Conservation (phyloP, 2,888 invertebrate species). For the Andrena camellia region DNA sequence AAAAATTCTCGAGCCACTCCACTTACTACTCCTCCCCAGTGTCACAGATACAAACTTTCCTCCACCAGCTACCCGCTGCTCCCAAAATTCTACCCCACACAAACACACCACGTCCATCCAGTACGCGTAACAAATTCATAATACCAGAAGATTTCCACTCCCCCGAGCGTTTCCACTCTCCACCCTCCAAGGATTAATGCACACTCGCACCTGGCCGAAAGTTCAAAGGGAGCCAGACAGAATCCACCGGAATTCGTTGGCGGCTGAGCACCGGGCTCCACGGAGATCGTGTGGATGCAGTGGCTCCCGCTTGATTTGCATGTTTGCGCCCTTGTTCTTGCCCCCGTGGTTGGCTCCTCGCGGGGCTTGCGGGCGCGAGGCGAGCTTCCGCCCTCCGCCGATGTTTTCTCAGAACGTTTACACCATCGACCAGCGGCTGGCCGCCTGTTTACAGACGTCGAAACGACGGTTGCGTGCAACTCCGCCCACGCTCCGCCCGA, state of each 20-base stretch:
- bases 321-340: slow-evolving; percentile 62
- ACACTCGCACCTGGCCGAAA: neutral
- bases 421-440: slow-evolving; percentile 57
- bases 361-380: slow-evolving; percentile 32
- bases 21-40: neutral
- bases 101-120: neutral
- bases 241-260: neutral
- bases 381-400: slow-evolving; percentile 27
- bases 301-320: slow-evolving; percentile 63
- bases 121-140: no score
- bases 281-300: neutral
- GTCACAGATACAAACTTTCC: neutral
- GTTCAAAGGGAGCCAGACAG: slow-evolving; percentile 1
- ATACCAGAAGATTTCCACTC: no score
- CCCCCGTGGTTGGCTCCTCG: slow-evolving; percentile 43
- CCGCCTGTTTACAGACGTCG: slow-evolving; percentile 59
- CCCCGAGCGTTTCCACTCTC: neutral
- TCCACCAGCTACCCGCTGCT: no score
- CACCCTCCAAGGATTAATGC: neutral
- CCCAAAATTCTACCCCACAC: no score
- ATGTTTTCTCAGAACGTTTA: slow-evolving; percentile 74
- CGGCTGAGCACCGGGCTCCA: no score
- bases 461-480: slow-evolving; percentile 29
- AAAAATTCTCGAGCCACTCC: neutral
- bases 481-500: slow-evolving; percentile 7